Base-by-base conservation (phyloP, 2,888 invertebrate species). In the Chaitophorus viminalis region DNA sequence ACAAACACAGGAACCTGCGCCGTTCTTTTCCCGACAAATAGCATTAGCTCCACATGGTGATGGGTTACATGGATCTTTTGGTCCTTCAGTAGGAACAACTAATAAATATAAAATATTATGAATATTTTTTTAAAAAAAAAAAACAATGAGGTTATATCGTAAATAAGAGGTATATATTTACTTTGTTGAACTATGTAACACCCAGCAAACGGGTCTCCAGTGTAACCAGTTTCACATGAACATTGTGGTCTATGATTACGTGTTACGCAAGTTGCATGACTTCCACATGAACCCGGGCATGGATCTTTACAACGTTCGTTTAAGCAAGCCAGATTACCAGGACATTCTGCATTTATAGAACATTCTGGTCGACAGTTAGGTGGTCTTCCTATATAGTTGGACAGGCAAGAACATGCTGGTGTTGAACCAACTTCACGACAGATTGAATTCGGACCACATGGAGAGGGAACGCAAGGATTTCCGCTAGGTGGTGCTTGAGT, bases 1-100 rank as follows among this genome's bases (percentile, higher is more conserved):
- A 92, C 97, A 97, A 89, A 94, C 93, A 91, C 97, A 97, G 89
- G 96, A 95, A 82, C 96, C 96, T 85, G 94, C 95, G 90, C 95
- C 95, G 91, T 95, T 94, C 90, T 94, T 93, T 92, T 96, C 95
- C 91, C 94, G 95, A 92, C 97, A 97, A 90, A 95, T 92, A 82
- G 97, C 96, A 91, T 97, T 97, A 65, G 95, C 93, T 88, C 97
- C 97, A 91, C 97, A 97, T 77, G 97, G 97, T 87, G 96, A 95
- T 90, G 95, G 95, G 91, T 95, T 93, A 91, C 97, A 97, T 90
- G 96, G 96, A 92, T 93, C 92, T 90, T 92, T 91, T 70, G 92
- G 92, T 90, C 92, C 91, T 90, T 93, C 93, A 75, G 91, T 90
- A 89, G 93, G 93, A 90, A 93, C 93, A 90, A 92, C 93, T 93